Evolutionary conservation across 2,113 vertebrate species (phyloP).

Genomic region (Erythrocebus patas): DNA sequence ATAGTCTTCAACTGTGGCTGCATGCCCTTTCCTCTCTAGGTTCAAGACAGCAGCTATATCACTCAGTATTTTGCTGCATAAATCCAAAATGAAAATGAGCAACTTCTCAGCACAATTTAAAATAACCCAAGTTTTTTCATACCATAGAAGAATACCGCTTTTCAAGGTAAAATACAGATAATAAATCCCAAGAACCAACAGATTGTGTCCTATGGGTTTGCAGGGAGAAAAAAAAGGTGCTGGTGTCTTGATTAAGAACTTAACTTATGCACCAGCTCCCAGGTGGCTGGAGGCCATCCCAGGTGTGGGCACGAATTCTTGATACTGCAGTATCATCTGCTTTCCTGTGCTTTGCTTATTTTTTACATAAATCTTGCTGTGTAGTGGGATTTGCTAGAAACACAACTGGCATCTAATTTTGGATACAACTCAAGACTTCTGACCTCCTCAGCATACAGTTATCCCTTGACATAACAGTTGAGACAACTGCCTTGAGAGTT

Average conservation of each 20-base stretch:
- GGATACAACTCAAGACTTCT: not conserved
- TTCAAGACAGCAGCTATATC: not conserved
- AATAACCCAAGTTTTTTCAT: not conserved
- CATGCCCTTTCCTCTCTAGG: not conserved
- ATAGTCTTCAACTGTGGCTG: not conserved
- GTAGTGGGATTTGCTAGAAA: not conserved
- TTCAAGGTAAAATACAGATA: not conserved
- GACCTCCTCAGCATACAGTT: not conserved
- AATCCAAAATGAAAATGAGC: conserved; percentile 16
- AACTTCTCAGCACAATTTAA: not conserved
- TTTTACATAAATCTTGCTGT: not conserved
- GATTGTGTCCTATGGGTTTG: not conserved
- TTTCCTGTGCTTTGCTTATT: not conserved
- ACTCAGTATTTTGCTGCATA: not conserved
- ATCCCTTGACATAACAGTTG: not conserved
- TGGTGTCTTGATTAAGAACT: not conserved
- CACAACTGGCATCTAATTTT: not conserved
- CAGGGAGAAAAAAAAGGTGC: not conserved
- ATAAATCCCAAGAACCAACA: not conserved
- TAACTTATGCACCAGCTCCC: not conserved
- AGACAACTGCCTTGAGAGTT: not conserved
- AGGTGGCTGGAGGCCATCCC: not conserved
- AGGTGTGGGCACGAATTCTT: not conserved
- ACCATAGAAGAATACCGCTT: not conserved
- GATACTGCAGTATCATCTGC: not conserved